phyloP scores from a whole-genome alignment of 2,113 vertebrate species.

The Thamnophis sirtalis region DNA sequence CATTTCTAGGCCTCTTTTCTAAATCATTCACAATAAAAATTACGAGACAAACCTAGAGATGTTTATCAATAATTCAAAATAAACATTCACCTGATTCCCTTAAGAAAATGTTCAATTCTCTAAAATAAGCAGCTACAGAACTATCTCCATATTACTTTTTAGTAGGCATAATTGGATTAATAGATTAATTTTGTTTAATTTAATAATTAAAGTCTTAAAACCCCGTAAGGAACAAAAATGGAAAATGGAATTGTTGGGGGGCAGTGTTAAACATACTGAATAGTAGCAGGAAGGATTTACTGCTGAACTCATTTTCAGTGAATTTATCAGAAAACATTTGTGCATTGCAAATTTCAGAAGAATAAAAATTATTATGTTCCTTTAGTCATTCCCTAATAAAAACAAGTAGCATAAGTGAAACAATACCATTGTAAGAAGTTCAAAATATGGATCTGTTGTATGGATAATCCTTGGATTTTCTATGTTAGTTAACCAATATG shows the following conservation, averaged over 20 bases:
- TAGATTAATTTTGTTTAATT: background rate
- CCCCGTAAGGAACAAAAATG: background rate
- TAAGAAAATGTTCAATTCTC: background rate
- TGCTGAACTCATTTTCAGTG: background rate
- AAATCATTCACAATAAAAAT: background rate
- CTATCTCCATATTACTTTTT: background rate
- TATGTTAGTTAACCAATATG: background rate
- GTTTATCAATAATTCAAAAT: background rate
- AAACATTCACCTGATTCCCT: background rate
- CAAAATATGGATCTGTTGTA: background rate
- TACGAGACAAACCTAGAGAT: background rate
- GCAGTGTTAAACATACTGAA: background rate
- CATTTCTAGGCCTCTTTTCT: background rate
- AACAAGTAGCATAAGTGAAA: background rate
- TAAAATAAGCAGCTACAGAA: background rate
- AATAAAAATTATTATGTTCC: background rate
- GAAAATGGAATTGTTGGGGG: background rate
- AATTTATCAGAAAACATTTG: slow-evolving; percentile 1
- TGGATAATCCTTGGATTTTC: background rate
- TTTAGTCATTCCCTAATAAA: background rate
- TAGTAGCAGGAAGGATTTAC: background rate
- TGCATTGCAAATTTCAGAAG: background rate
- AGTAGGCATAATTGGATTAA: background rate
- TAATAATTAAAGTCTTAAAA: background rate
- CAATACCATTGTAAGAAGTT: background rate